phyloP scores from a whole-genome alignment of 2,888 invertebrate genomes.

The Incurvaria masculella region DNA sequence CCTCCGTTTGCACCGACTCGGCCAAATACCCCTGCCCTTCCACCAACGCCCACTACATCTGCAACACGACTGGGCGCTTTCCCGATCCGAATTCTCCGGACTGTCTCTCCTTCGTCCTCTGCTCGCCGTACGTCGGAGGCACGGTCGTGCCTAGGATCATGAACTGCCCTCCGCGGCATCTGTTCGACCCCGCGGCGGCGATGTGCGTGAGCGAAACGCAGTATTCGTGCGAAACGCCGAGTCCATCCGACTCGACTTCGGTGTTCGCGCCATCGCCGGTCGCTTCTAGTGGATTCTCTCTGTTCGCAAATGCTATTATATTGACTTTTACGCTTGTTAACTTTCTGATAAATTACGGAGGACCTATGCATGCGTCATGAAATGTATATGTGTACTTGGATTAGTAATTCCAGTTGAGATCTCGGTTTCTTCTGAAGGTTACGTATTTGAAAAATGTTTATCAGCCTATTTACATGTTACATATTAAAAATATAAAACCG shows the following conservation, averaged over 20 bases:
- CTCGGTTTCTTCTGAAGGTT: too few species aligned
- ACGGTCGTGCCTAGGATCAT: constrained; percentile 30
- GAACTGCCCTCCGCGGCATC: constrained; percentile 25
- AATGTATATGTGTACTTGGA: too few species aligned
- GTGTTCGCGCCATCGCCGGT: too few species aligned
- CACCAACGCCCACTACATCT: constrained; percentile 21
- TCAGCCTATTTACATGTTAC: too few species aligned
- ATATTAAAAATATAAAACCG: too few species aligned
- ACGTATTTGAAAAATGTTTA: too few species aligned
- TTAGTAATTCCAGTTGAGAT: too few species aligned
- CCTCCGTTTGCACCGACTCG: constrained; percentile 35
- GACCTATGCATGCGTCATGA: too few species aligned
- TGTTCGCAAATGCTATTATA: background rate
- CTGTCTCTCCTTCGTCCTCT: constrained; percentile 31
- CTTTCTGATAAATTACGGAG: too few species aligned
- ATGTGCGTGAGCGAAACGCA: constrained; percentile 27
- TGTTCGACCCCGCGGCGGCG: constrained; percentile 23
- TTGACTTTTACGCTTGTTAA: background rate
- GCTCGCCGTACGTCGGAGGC: constrained; percentile 27
- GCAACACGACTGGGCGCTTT: constrained; percentile 27
- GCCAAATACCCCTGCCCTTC: constrained; percentile 33
- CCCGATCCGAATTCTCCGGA: constrained; percentile 19
- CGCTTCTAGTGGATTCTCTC: background rate
- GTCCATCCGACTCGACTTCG: too few species aligned
- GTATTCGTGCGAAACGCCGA: constrained; percentile 25